Evolutionary conservation across 1,140 invertebrate genomes (phyloP).

Genomic region (Drosophila jambulina): DNA sequence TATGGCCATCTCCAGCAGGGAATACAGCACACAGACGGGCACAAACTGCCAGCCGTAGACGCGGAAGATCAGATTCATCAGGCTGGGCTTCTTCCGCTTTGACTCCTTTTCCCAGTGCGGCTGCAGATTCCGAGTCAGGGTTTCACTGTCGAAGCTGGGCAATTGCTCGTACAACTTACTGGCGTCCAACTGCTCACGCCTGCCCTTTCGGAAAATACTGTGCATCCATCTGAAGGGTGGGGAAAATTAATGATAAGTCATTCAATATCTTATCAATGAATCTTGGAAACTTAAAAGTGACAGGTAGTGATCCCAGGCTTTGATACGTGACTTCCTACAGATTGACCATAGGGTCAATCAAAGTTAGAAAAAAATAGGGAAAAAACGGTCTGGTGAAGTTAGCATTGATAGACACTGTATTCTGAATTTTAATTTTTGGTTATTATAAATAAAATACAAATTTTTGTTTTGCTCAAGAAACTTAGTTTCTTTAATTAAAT

Average conservation of each 20-base stretch:
- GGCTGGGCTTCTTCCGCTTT: slow-evolving; percentile 84
- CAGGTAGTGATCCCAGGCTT: slow-evolving; percentile 20
- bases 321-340: slow-evolving; percentile 47
- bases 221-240: slow-evolving; percentile 75
- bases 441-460: no score
- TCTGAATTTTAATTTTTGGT: no score
- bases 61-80: slow-evolving; percentile 87
- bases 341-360: slow-evolving; percentile 1
- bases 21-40: slow-evolving; percentile 68
- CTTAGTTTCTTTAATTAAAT: no score
- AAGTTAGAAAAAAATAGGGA: background rate
- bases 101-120: slow-evolving; percentile 86
- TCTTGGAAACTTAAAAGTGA: slow-evolving; percentile 12
- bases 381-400: background rate
- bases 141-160: slow-evolving; percentile 84
- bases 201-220: slow-evolving; percentile 82
- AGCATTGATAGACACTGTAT: background rate
- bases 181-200: slow-evolving; percentile 81
- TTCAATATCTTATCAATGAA: slow-evolving; percentile 48
- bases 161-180: slow-evolving; percentile 85
- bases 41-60: slow-evolving; percentile 86
- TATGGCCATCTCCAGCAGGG: slow-evolving; percentile 63
- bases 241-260: slow-evolving; percentile 20
- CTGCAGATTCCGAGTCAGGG: slow-evolving; percentile 85
- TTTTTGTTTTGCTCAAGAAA: no score